Percentiles rank a stretch among this genome's conserved stretches.
Evolutionary conservation across 2,888 invertebrate species (phyloP).

Genomic region (Chloromyia formosa): DNA sequence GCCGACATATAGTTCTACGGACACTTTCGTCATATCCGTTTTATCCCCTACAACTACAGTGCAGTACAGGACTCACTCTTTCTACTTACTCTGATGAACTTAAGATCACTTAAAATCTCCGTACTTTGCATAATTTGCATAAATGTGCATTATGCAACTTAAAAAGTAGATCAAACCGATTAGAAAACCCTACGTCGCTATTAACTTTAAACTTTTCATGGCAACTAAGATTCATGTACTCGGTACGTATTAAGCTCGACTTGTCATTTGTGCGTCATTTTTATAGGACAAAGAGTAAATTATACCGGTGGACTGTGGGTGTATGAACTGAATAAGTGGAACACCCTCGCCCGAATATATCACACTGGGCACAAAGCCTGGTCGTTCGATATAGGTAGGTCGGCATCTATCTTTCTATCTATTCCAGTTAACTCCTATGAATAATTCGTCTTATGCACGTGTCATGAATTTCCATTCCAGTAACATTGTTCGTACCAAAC

Average conservation of each 20-base stretch:
- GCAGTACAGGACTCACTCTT: no score
- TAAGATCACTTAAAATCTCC: neutral
- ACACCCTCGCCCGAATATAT: neutral
- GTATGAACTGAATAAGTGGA: neutral
- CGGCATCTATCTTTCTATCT: no score
- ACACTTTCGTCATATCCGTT: no score
- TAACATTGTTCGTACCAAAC: constrained; percentile 18
- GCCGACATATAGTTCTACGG: no score
- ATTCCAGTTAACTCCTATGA: neutral
- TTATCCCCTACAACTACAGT: no score
- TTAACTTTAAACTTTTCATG: constrained; percentile 3
- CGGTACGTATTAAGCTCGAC: neutral
- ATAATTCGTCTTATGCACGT: constrained; percentile 30
- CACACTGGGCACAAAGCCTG: no score
- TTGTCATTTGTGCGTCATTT: neutral
- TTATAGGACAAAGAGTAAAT: constrained; percentile 14
- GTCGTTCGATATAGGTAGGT: no score
- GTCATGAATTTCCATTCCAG: constrained; percentile 43
- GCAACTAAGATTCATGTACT: neutral
- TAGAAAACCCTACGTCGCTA: neutral
- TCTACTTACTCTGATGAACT: no score
- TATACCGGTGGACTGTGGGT: neutral
- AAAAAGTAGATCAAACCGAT: neutral
- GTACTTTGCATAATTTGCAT: constrained; percentile 4
- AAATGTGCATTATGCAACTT: neutral